Conservation (phyloP, 2,113 vertebrate species). For the Laticauda laticaudata region DNA sequence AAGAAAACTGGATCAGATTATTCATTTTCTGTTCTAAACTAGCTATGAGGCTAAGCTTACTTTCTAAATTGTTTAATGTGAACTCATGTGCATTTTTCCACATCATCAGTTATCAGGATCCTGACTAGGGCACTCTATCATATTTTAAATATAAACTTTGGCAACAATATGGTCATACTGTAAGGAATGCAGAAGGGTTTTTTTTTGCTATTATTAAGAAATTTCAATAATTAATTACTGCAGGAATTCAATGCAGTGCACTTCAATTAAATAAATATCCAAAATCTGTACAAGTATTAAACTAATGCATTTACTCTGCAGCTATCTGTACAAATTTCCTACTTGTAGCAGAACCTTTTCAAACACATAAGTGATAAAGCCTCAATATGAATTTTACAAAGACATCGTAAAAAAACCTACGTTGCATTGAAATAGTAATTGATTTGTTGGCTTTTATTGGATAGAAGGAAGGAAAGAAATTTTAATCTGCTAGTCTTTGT, state of each 20-base stretch:
- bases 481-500: background rate
- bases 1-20: background rate
- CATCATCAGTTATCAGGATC: conserved; percentile 13
- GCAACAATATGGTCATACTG: conserved; percentile 7
- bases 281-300: conserved; percentile 44
- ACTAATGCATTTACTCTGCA: conserved; percentile 34
- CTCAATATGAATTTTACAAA: conserved; percentile 48
- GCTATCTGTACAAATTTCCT: conserved; percentile 44
- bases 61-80: conserved; percentile 52
- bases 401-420: conserved; percentile 41
- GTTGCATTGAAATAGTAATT: conserved; percentile 27
- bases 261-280: conserved; percentile 59
- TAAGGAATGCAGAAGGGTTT: conserved; percentile 46
- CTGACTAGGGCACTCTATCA: conserved; percentile 33
- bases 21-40: conserved; percentile 54
- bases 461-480: background rate
- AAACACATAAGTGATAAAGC: conserved; percentile 66
- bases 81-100: background rate
- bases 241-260: conserved; percentile 53
- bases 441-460: conserved; percentile 31
- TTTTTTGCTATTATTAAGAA: conserved; percentile 47
- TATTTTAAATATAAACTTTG: conserved; percentile 48
- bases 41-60: conserved; percentile 33
- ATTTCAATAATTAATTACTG: conserved; percentile 63
- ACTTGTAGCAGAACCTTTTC: conserved; percentile 56